phyloP scores from a whole-genome alignment of 2,797 vertebrate species.

The Dryobates pubescens region DNA sequence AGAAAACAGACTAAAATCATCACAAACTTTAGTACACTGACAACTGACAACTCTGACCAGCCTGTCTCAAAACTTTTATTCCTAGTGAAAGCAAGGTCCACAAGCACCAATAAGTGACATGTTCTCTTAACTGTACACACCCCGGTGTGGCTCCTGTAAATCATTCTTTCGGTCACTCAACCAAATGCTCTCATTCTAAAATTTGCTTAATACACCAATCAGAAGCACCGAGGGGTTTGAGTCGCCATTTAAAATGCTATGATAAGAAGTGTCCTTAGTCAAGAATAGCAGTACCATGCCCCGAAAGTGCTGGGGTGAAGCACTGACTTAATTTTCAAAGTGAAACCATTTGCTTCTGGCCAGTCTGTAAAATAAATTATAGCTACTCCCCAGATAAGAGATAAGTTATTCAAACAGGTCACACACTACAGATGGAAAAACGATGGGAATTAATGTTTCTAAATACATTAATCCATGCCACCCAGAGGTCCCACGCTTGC shows the following conservation, averaged over 20 bases:
- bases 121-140: fast-evolving
- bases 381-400: fast-evolving
- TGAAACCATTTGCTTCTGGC: neutral
- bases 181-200: neutral
- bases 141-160: fast-evolving
- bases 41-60: neutral
- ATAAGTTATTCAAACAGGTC: neutral
- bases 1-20: neutral
- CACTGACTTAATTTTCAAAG: neutral
- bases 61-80: neutral
- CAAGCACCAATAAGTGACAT: neutral
- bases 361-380: neutral
- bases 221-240: neutral
- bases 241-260: fast-evolving
- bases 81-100: neutral
- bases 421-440: neutral
- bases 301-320: neutral
- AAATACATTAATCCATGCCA: neutral
- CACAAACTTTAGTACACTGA: neutral
- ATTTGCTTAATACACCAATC: neutral
- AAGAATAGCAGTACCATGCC: fast-evolving
- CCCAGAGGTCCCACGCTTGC: neutral
- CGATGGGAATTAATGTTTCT: fast-evolving
- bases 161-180: neutral
- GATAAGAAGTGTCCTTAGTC: neutral